These are phyloP conservation scores for Trinectes maculatus DNA, from an alignment of 2,113 vertebrate genomes.

Conservation along the genomic window DNA sequence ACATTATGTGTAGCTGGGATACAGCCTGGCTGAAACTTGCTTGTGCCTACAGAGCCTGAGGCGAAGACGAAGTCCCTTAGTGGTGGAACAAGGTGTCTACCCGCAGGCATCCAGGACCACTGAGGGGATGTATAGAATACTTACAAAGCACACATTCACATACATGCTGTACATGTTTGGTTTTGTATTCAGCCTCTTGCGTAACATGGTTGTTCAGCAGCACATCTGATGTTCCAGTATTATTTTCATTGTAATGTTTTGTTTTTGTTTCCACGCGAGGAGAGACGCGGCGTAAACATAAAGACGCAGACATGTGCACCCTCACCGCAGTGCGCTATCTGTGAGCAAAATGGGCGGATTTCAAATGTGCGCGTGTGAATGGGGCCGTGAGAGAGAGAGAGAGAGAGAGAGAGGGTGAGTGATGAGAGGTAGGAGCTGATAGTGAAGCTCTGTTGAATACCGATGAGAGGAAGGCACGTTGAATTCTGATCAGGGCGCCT, in stretches of 20 bases:
- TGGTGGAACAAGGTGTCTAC: too few species aligned
- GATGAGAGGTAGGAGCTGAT: constrained; percentile 70
- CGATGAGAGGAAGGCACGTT: constrained; percentile 62
- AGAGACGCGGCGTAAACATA: neutral
- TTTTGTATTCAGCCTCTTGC: constrained; percentile 10
- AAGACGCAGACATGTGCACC: neutral
- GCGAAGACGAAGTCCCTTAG: too few species aligned
- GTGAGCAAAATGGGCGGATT: constrained; percentile 36
- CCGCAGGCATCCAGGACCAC: too few species aligned
- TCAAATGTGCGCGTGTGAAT: constrained; percentile 17
- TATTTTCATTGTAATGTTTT: neutral
- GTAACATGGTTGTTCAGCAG: neutral
- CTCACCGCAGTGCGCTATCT: neutral
- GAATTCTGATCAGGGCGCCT: constrained; percentile 64
- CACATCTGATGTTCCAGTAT: too few species aligned
- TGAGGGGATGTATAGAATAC: too few species aligned
- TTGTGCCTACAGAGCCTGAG: too few species aligned
- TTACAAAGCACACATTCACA: too few species aligned
- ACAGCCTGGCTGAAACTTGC: too few species aligned
- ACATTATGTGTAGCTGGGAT: neutral
- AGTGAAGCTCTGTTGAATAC: constrained; percentile 67
- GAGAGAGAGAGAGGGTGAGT: constrained; percentile 47
- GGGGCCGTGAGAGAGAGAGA: too few species aligned
- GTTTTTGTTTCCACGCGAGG: constrained; percentile 18
- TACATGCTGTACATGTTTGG: too few species aligned